Base-by-base conservation (phyloP, 2,113 vertebrate species). In the Condylura cristata region DNA sequence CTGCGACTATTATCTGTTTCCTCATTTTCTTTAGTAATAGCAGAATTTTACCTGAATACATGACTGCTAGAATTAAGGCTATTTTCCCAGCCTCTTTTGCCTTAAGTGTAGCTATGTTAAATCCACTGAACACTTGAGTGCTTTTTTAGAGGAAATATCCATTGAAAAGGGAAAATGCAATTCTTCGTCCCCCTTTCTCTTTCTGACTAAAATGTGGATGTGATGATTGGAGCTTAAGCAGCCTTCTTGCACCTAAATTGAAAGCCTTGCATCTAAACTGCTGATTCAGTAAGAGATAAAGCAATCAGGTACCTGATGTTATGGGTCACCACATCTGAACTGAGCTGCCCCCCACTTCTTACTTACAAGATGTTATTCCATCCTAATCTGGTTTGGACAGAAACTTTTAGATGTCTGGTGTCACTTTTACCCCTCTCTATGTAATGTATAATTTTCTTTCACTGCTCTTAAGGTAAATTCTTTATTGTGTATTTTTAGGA, bases 41-140 rank as follows among this genome's bases (percentile, higher is more conserved):
- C 39, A 56, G 58, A 53, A 12, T 81, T 86, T 82, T 81, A 76
- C 76, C 28, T 51, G 13, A 11, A 30, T 41, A 60, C 16, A 58
- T 68, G 48, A 56, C 20, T 46, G 56, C 61, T 76, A 30, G 41
- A 90, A 88, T 85, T 53, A 74, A 79, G 39, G 51, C 14, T 87
- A 0, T 60, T 71, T 80, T 87, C 60, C 72, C 22, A 58, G 24
- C 3, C 26, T 96, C 70, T 8, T 26, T 86, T 90, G 46, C 32
- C 41, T 82, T 88, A 39, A 12, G 28, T 68, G 20, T 84, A 12
- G 32, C 24, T 34, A 26, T 3, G 6, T 16, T 51, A 37, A 34
- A 18, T 34, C 24, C 53, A 72, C 16, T 90, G 8, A 56, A 9
- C 88, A 32, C 41, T 56, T 41, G 39, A 66, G 26, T 75, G 44